phyloP scores from a whole-genome alignment of 2,113 vertebrate genomes.

The Gallinago jamesoni region DNA sequence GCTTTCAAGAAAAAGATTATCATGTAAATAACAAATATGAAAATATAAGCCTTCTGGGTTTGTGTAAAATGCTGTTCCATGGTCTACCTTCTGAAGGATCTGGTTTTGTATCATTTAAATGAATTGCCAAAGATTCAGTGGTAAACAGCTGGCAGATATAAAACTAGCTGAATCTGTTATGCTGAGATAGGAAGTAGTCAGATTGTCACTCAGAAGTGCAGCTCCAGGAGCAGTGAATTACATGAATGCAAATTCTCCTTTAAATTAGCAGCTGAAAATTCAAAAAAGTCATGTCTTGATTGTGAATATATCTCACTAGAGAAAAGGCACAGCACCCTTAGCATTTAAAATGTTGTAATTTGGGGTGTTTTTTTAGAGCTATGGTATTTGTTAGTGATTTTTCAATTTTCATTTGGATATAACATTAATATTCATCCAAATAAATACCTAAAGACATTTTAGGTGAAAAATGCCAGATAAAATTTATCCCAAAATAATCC shows the following conservation, averaged over 20 bases:
- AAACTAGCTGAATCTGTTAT: background rate
- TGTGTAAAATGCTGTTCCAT: background rate
- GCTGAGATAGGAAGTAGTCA: background rate
- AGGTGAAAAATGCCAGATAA: background rate
- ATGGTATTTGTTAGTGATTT: background rate
- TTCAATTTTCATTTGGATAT: background rate
- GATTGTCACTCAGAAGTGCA: background rate
- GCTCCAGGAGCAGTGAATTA: background rate
- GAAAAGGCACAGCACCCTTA: background rate
- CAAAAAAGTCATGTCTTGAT: background rate
- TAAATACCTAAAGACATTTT: background rate
- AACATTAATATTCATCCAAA: background rate
- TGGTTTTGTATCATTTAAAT: background rate
- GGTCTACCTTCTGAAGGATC: background rate
- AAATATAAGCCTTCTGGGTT: background rate
- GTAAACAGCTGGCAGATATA: background rate
- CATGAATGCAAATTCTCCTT: background rate
- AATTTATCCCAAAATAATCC: background rate
- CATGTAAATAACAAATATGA: background rate
- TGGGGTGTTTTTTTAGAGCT: background rate
- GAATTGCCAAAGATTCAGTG: background rate
- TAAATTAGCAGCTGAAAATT: background rate
- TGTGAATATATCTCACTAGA: background rate
- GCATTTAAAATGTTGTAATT: background rate
- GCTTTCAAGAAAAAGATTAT: background rate